phyloP scores from a whole-genome alignment of 2,113 vertebrate species.

The Anguilla japonica region DNA sequence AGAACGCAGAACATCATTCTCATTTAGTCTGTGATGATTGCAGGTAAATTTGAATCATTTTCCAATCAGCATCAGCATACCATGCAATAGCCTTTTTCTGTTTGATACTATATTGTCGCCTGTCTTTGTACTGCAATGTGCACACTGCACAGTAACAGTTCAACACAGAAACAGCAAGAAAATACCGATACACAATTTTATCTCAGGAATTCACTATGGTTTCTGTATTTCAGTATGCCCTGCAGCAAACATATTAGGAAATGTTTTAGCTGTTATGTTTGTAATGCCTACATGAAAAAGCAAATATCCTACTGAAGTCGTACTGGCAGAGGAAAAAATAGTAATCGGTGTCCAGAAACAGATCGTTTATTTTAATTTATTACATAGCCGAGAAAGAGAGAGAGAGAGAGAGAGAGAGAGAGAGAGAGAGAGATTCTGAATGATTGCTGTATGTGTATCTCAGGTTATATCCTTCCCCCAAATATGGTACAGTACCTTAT shows the following conservation, averaged over 20 bases:
- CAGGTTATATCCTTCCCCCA: neutral
- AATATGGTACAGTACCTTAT: neutral
- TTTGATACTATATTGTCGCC: neutral
- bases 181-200: neutral
- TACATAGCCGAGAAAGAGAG: constrained; percentile 27
- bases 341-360: constrained; percentile 31
- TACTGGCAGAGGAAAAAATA: neutral
- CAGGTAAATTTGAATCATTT: neutral
- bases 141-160: neutral
- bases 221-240: neutral
- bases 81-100: neutral
- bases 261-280: neutral
- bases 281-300: neutral
- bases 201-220: too few species aligned
- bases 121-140: neutral
- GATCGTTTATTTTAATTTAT: constrained; percentile 26
- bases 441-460: neutral
- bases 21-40: neutral
- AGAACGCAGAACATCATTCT: neutral
- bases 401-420: constrained; percentile 16
- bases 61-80: neutral
- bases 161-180: too few species aligned
- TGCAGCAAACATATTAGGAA: too few species aligned
- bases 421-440: constrained; percentile 11
- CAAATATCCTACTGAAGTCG: neutral